Evolutionary conservation across 2,113 vertebrate genomes (phyloP).

Genomic region (Triplophysa tibetana): DNA sequence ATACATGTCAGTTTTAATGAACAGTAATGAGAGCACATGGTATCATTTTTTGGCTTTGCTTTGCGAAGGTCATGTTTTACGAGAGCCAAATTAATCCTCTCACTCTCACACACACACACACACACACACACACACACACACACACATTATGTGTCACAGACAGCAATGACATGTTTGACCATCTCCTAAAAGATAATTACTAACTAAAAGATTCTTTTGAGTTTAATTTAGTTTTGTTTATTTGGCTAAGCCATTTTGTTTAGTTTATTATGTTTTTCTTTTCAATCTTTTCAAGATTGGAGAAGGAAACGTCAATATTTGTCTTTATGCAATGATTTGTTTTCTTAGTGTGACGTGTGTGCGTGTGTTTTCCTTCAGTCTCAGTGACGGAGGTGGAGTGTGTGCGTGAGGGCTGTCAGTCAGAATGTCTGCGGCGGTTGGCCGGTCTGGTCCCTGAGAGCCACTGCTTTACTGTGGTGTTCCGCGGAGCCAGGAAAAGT

Average conservation of each 20-base stretch:
- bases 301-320: no score
- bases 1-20: not conserved
- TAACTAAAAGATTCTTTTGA: no score
- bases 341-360: not conserved
- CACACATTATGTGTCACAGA: not conserved
- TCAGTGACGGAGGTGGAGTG: slow-evolving; percentile 85
- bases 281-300: no score
- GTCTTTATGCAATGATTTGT: no score
- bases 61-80: slow-evolving; percentile 36
- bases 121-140: no score
- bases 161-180: slow-evolving; percentile 13
- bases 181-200: not conserved
- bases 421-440: slow-evolving; percentile 81
- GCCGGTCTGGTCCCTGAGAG: slow-evolving; percentile 73
- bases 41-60: not conserved
- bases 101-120: not conserved
- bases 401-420: slow-evolving; percentile 86
- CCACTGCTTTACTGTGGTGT: slow-evolving; percentile 88
- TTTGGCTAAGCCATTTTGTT: no score
- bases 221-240: no score
- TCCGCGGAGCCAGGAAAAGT: slow-evolving; percentile 84
- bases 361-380: slow-evolving; percentile 70
- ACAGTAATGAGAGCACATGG: slow-evolving; percentile 2
- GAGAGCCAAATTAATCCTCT: slow-evolving; percentile 22
- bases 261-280: no score